Base-by-base conservation (phyloP, 2,113 vertebrate genomes). In the Tragulus kanchil region DNA sequence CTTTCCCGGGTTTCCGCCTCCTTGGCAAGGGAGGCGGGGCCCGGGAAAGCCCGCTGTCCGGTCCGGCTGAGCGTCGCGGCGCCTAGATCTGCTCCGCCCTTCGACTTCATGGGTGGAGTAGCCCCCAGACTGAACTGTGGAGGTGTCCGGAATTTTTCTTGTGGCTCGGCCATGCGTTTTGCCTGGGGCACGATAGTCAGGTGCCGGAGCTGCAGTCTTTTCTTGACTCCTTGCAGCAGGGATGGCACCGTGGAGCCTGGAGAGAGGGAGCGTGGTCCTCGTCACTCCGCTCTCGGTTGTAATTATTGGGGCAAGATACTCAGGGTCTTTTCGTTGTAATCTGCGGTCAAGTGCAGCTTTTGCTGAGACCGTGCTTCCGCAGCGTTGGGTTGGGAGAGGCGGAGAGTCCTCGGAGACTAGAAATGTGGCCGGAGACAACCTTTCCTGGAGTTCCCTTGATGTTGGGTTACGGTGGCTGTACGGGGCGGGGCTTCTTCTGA, bases 371-470 rank as follows among this genome's bases (percentile, higher is more conserved):
- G 3, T 56, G 85, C 92, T 95, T 95, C 85, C 61, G n/a, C 48
- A 8, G 56, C 16, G 21, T 73, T 64, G 75, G 58, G 56, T 87
- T 89, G 54, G 50, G 89, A 95, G 87, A 94, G 87, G 90, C 50
- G 31, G 69, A 75, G 64, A 81, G 71, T 64, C 48, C 0, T 83
- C 83, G 3, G 79, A 62, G 61, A 48, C 84, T 78, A 45, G 69
- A 91, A 88, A 61, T 88, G 94, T 94, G 88, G 69, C 50, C 8
- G 7, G 81, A 77, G 90, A 89, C 93, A 59, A 58, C 15, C 95
- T 96, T 94, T 92, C 64, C 50, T 71, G 90, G 97, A 94, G 95
- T 97, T 97, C 85, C 54, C 94, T 94, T 48, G 59, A 25, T 84
- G 88, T 93, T 90, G 85, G 54, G 54, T 89, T 90, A 31, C 79